These are phyloP conservation scores for Pristionchus mayeri DNA, from an alignment of 2,888 invertebrate genomes.

Conservation along the genomic window DNA sequence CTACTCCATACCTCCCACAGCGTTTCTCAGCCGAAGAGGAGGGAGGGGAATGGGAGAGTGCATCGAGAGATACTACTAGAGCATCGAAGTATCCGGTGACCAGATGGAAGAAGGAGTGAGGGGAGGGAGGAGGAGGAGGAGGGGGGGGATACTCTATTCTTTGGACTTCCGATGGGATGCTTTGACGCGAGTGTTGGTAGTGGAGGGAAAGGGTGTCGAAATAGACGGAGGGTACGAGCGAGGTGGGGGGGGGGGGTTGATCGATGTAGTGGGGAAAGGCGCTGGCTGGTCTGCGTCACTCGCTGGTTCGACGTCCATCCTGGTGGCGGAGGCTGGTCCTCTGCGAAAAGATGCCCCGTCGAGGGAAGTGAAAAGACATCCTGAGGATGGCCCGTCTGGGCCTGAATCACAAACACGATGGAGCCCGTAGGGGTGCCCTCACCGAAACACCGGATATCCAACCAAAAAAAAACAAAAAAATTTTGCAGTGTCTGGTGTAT, in stretches of 20 bases:
- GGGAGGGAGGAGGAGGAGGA: not conserved
- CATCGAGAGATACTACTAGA: constrained; percentile 22
- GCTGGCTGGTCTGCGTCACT: not conserved
- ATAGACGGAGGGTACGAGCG: not conserved
- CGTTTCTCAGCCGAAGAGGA: constrained; percentile 9
- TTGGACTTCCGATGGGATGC: constrained; percentile 33
- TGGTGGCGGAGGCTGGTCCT: constrained; percentile 10
- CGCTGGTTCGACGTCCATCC: not conserved
- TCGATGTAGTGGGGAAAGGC: not conserved
- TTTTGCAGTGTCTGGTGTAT: not conserved
- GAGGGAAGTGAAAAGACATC: not conserved
- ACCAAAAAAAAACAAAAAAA: not conserved
- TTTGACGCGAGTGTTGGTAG: not conserved
- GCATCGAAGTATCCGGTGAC: not conserved
- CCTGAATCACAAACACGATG: not conserved
- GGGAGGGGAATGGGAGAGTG: not conserved
- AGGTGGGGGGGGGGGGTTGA: not conserved
- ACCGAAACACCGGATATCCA: not conserved
- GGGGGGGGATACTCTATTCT: constrained; percentile 17
- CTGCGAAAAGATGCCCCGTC: too few relatives aligned
- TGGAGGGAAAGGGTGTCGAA: not conserved
- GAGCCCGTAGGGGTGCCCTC: not conserved
- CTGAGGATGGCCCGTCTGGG: not conserved
- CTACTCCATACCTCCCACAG: constrained; percentile 23
- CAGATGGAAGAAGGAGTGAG: constrained; percentile 20